Conservation (phyloP, 2,888 invertebrate species). For the Scelioninae gen. 2 region DNA sequence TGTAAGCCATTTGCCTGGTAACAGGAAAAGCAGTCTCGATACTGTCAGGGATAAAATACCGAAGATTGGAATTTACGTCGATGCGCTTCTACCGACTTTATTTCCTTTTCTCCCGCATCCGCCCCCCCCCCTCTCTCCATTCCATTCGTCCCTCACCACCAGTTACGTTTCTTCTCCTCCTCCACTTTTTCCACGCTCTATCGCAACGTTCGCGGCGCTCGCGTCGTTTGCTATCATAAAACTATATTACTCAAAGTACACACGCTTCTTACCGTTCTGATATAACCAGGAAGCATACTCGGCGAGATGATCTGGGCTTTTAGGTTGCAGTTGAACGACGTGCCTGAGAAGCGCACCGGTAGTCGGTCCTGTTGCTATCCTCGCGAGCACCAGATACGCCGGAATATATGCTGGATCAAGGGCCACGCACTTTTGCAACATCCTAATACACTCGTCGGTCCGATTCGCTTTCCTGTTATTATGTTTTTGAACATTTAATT, state of each 20-base stretch:
- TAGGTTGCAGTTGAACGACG: slow-evolving; percentile 81
- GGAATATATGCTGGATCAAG: slow-evolving; percentile 83
- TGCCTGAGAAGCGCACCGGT: slow-evolving; percentile 79
- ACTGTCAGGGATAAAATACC: slow-evolving; percentile 57
- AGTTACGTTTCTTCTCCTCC: background rate
- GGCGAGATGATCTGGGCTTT: slow-evolving; percentile 82
- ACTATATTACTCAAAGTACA: slow-evolving; percentile 46
- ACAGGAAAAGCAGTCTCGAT: slow-evolving; percentile 60
- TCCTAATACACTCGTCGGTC: slow-evolving; percentile 80
- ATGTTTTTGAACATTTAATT: no score
- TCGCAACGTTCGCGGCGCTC: slow-evolving; percentile 30
- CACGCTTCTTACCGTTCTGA: slow-evolving; percentile 77
- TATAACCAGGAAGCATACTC: slow-evolving; percentile 85
- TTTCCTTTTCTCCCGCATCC: slow-evolving; percentile 10
- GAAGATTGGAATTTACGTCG: slow-evolving; percentile 50
- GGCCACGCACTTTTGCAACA: slow-evolving; percentile 82
- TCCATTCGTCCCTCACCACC: no score
- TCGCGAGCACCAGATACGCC: slow-evolving; percentile 82
- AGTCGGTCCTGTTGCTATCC: slow-evolving; percentile 78
- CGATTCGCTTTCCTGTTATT: slow-evolving; percentile 81
- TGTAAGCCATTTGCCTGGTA: slow-evolving; percentile 77
- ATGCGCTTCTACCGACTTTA: slow-evolving; percentile 27
- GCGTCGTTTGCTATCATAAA: slow-evolving; percentile 49
- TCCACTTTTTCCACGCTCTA: slow-evolving; percentile 2
- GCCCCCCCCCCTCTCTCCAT: no score